Evolutionary conservation across 2,113 vertebrate species (phyloP), one percentile per base, ranked within the genome.

Genomic region (Pachypanchax playfairii): DNA sequence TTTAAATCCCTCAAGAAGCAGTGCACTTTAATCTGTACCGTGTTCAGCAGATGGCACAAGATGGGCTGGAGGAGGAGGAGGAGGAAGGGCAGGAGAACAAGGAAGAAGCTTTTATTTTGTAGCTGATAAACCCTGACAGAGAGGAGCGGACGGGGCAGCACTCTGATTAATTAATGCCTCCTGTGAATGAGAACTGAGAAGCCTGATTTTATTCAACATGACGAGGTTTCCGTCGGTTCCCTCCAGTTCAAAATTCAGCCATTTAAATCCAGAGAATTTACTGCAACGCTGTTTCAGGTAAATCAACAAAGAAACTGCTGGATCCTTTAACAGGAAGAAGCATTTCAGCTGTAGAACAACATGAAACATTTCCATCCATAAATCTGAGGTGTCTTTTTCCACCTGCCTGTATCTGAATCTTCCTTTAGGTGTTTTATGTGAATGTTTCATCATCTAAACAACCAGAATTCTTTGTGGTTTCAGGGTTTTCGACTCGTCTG

Each of bases 1-100:
- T 31, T 38, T 68, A 79, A 85, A 87, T 86, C 76, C 84, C 50
- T 9, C 5, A 73, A 68, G 66, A 84, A 63, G 56, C 42, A 42
- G 14, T 50, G 72, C 70, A 75, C 56, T 87, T 77, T 84, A 85
- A 85, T 86, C 87, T 78, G 65, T 43, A 55, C 22, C 26, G 28
- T 36, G n/a, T 54, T 72, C 82, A 79, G 85, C 80, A 85, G 73
- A 85, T 85, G 79, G 73, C 60, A 60, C 15, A 53, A 53, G 69
- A 44, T 1, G 4, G 46, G 26, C 64, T 38, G 26, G 38, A 70
- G 1, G 52, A 59, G 5, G 38, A 58, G 10, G 21, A 46, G 17
- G 36, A 70, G 15, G 48, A 78, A 26, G 53, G 15, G 46, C 17
- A 69, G 55, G 18, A 48, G 39, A 43, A 78, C 39, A 70, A 65